Evolutionary conservation across 2,888 invertebrate species (phyloP).

Genomic region (Cepaea hortensis): DNA sequence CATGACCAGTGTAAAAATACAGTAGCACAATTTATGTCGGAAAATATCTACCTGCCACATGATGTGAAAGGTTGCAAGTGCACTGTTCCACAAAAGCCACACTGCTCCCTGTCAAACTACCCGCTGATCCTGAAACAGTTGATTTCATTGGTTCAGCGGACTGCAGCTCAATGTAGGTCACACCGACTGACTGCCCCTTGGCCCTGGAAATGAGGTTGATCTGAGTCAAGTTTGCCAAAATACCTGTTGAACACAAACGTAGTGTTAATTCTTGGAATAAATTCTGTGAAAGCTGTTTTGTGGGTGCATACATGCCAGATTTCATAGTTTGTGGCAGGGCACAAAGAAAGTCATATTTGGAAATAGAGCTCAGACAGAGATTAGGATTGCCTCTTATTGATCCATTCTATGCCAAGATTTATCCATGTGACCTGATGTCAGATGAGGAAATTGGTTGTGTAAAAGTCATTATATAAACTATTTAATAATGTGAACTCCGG

Average conservation of each 20-base stretch:
- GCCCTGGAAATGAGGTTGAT: conserved; percentile 50
- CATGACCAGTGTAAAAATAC: too few species aligned
- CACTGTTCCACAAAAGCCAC: conserved; percentile 55
- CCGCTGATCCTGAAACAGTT: background rate
- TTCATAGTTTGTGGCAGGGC: conserved; percentile 85
- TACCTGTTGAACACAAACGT: conserved; percentile 48
- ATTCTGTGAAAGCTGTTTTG: too few species aligned
- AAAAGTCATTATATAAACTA: conserved; percentile 59
- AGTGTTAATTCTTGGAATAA: background rate
- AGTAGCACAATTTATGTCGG: too few species aligned
- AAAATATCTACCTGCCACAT: conserved; percentile 39
- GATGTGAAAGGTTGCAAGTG: conserved; percentile 48
- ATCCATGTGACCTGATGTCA: conserved; percentile 85
- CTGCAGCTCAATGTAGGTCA: conserved; percentile 45
- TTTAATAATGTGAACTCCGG: too few species aligned
- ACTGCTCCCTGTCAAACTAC: background rate
- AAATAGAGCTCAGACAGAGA: conserved; percentile 89
- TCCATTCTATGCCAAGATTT: conserved; percentile 86
- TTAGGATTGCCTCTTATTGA: conserved; percentile 88
- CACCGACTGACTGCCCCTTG: conserved; percentile 39
- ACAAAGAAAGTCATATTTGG: conserved; percentile 91
- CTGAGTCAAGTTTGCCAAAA: conserved; percentile 53
- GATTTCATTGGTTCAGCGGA: conserved; percentile 42
- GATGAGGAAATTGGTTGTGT: conserved; percentile 87
- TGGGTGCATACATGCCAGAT: too few species aligned